These are phyloP conservation scores for Psilopsiagon aurifrons DNA, from an alignment of 2,113 vertebrate genomes.

Conservation along the genomic window DNA sequence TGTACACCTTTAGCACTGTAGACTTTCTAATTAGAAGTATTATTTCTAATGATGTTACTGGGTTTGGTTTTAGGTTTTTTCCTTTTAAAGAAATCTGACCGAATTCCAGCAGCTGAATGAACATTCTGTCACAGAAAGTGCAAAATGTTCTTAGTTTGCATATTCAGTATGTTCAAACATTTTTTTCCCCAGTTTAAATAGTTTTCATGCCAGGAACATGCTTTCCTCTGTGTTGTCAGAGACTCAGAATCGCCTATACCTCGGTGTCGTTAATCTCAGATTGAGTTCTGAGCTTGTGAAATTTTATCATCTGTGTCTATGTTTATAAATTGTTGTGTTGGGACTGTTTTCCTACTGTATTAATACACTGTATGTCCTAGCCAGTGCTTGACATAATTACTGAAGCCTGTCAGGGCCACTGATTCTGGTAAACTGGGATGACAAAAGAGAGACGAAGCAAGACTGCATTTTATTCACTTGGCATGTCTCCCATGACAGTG, in stretches of 20 bases:
- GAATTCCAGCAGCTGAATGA: slow-evolving; percentile 46
- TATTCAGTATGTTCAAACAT: background rate
- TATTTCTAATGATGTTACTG: background rate
- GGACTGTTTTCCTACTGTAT: background rate
- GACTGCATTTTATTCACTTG: background rate
- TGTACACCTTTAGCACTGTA: background rate
- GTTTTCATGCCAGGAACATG: slow-evolving; percentile 11
- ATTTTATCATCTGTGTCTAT: background rate
- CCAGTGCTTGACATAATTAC: slow-evolving; percentile 10
- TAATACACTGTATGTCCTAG: background rate
- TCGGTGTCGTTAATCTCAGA: background rate
- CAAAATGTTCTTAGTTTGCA: slow-evolving; percentile 43
- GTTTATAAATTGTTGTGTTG: background rate
- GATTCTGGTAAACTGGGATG: background rate
- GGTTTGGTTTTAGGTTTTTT: fast-evolving
- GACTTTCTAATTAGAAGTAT: background rate
- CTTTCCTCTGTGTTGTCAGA: background rate
- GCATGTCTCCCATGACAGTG: background rate
- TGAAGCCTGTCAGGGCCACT: slow-evolving; percentile 4
- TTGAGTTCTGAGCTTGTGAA: background rate
- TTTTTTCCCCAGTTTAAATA: slow-evolving; percentile 21
- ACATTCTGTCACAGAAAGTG: slow-evolving; percentile 27
- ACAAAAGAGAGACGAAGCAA: slow-evolving; percentile 8
- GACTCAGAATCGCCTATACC: background rate
- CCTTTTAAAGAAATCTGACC: background rate